These are phyloP conservation scores for Aporrectodea caliginosa DNA, from an alignment of 1,140 invertebrate species.

Conservation along the genomic window DNA sequence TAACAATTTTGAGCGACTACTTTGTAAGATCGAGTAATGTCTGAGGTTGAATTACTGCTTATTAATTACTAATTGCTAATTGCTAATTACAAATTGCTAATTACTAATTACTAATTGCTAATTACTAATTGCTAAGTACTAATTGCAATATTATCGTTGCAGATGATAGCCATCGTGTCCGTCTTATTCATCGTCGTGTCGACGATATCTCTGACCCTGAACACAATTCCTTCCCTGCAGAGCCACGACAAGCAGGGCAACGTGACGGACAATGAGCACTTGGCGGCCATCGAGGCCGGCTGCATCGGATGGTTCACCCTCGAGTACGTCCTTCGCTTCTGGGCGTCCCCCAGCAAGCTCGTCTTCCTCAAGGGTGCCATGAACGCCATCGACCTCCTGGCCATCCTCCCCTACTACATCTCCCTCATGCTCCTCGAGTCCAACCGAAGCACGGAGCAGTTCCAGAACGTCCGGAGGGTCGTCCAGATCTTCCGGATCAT, in stretches of 20 bases:
- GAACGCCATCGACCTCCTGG: slow-evolving; percentile 97
- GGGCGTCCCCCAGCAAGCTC: slow-evolving; percentile 93
- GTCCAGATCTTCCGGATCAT: slow-evolving; percentile 99
- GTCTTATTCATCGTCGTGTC: slow-evolving; percentile 99
- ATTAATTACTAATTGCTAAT: too few species aligned
- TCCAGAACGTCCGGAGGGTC: slow-evolving; percentile 60
- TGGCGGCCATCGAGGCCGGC: slow-evolving; percentile 73
- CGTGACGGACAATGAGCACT: slow-evolving; percentile 45
- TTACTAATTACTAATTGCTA: too few species aligned
- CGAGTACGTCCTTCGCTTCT: slow-evolving; percentile 95
- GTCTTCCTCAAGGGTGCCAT: slow-evolving; percentile 68
- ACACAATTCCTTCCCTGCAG: slow-evolving; percentile 94
- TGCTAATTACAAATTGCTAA: too few species aligned
- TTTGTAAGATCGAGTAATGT: too few species aligned
- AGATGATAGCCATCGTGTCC: slow-evolving; percentile 98
- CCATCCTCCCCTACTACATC: slow-evolving; percentile 91
- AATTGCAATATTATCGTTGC: too few species aligned
- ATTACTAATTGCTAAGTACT: too few species aligned
- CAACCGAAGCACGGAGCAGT: slow-evolving; percentile 54
- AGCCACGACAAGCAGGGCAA: slow-evolving; percentile 35
- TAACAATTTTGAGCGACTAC: too few species aligned
- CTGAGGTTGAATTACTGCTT: too few species aligned
- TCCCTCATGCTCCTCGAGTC: slow-evolving; percentile 54
- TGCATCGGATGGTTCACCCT: slow-evolving; percentile 99
- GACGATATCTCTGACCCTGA: slow-evolving; percentile 94